Evolutionary conservation across 2,113 vertebrate species (phyloP), one percentile per base, ranked within the genome.

Genomic region (Rhizomys pruinosus): DNA sequence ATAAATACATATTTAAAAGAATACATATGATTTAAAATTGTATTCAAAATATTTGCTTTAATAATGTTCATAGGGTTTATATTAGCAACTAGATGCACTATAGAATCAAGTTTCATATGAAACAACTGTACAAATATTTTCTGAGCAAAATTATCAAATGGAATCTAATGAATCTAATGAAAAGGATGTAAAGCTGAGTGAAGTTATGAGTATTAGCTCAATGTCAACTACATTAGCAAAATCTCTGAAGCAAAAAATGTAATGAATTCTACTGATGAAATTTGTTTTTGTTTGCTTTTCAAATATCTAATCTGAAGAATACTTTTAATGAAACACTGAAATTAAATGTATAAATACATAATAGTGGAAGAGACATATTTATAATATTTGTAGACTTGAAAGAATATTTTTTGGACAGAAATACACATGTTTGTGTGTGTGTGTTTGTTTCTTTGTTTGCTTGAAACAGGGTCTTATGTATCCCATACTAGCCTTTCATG

Each of bases 41-140:
- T n/a, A 61, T 59, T n/a, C 3, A 61, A 88, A 71, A 72, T 64
- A 52, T 72, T 81, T 94, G 7, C 42, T 92, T 91, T 74, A 90
- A 44, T 15, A 85, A 95, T 20, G 27, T 47, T 32, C 20, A 81
- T 63, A 63, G 63, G 37, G 1, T 23, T 84, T 57, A 25, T 32
- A 57, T n/a, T 78, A 71, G 64, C 47, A 69, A 1, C 16, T 37
- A 61, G 34, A 87, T 0, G 74, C 29, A 27, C 57, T 87, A 57
- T 84, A 78, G 29, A 64, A 85, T 63, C 63, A 69, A 42, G 17
- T 64, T 84, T 84, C 47, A 78, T 44, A n/a, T 64, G 15, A 59
- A 84, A 76, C 10, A 85, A 44, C 16, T 34, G 13, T 0, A 42
- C 17, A 64, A 44, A 63, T 20, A 84, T 47, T 89, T 17, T 5